Conservation (phyloP, 2,113 vertebrate genomes). For the Aspidoscelis tigris region DNA sequence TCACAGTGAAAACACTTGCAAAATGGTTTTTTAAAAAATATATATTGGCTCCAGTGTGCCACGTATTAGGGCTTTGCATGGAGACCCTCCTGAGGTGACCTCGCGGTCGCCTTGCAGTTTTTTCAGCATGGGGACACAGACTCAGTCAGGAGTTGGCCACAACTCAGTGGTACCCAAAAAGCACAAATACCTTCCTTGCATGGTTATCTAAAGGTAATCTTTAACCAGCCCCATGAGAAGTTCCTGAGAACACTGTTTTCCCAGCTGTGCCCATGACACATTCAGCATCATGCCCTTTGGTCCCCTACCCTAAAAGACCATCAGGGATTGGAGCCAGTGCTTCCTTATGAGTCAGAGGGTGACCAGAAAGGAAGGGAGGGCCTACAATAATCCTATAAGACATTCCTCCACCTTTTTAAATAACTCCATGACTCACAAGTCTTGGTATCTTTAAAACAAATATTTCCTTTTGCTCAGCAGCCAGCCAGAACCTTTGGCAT, state of each 20-base stretch:
- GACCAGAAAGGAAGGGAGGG: neutral
- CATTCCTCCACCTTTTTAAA: neutral
- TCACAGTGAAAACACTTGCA: too few relatives aligned
- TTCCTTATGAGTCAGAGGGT: neutral
- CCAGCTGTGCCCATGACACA: neutral
- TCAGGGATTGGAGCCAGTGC: too few relatives aligned
- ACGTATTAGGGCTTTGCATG: too few relatives aligned
- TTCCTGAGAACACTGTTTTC: neutral
- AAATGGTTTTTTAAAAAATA: too few relatives aligned
- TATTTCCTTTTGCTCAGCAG: conserved; percentile 9
- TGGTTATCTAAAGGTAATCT: neutral
- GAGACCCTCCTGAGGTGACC: too few relatives aligned
- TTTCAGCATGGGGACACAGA: neutral
- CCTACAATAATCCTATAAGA: fast-evolving
- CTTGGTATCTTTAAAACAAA: conserved; percentile 27
- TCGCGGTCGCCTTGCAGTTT: too few relatives aligned
- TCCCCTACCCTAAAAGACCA: too few relatives aligned
- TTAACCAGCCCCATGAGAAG: neutral
- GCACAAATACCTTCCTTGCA: neutral
- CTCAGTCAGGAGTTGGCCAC: too few relatives aligned
- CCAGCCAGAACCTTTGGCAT: neutral
- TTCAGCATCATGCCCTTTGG: too few relatives aligned
- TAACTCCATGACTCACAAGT: neutral
- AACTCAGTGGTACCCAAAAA: neutral
- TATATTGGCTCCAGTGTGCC: too few relatives aligned